phyloP scores from a whole-genome alignment of 2,797 vertebrate species.

The Enteromius mattozi region DNA sequence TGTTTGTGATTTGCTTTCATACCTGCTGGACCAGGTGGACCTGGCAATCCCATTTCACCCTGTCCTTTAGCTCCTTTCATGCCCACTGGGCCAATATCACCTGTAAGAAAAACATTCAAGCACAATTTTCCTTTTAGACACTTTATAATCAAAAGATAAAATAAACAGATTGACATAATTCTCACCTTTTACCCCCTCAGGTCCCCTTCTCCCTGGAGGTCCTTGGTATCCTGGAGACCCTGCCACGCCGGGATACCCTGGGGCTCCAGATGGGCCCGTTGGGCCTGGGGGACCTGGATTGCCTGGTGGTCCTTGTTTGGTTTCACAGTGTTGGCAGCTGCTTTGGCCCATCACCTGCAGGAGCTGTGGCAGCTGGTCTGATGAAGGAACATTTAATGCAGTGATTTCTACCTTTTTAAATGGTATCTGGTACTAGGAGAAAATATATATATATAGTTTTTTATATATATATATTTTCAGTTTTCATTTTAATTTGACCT shows the following conservation, averaged over 20 bases:
- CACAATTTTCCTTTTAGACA: not conserved
- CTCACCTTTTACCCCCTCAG: constrained; percentile 70
- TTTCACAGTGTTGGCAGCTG: constrained; percentile 67
- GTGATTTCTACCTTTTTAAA: not conserved
- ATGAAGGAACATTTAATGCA: not conserved
- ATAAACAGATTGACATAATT: not conserved
- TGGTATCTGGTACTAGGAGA: not conserved
- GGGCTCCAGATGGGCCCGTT: constrained; percentile 63
- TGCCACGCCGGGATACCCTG: constrained; percentile 67
- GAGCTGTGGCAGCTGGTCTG: constrained; percentile 70
- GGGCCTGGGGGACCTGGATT: constrained; percentile 67
- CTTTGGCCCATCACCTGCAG: constrained; percentile 64
- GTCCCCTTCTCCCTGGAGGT: constrained; percentile 65
- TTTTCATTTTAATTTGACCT: not conserved
- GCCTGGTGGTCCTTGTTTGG: constrained; percentile 66
- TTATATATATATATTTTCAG: not conserved
- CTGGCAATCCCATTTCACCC: constrained; percentile 64
- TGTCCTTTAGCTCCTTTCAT: constrained; percentile 71
- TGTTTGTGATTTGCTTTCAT: constrained; percentile 21
- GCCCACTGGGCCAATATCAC: constrained; percentile 67
- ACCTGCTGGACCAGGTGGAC: constrained; percentile 69
- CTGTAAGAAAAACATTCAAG: constrained; percentile 49
- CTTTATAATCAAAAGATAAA: not conserved
- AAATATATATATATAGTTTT: too few species aligned
- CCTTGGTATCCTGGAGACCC: constrained; percentile 70